Evolutionary conservation across 1,140 invertebrate species (phyloP), one percentile per base, ranked within the genome.

Genomic region (Saccostrea glomerata): DNA sequence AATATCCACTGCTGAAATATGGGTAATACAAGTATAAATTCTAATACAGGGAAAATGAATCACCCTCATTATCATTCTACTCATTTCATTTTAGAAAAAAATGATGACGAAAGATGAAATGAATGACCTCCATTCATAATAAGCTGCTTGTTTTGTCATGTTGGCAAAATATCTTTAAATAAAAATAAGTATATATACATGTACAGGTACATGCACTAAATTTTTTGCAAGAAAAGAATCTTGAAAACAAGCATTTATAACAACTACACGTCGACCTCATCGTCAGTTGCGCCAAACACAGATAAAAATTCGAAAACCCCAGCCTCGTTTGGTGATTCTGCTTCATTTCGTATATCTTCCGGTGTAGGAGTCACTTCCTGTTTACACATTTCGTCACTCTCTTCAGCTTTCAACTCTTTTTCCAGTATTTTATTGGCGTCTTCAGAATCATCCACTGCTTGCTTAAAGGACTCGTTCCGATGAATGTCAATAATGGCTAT

Each of bases 401-500:
- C 58, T 60, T 36, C 70, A 30, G 6, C 3, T 73, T 30, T 73
- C 12, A 23, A n/a, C 23, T 23, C 25, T 25, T 73, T 73, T 73
- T 36, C 23, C 23, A 12, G 23, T 30, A 11, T 23, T 70, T n/a
- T 73, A 17, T 3, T 15, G 13, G 25, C 70, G 13, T 73, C 20
- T 25, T 73, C 70, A 36, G 70, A 73, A 73, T 36, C 40, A 47
- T 47, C 15, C 25, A 73, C 23, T 2, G 70, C 70, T 9, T 73
- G 23, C 12, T 73, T 73, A 23, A 73, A 73, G 13, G 70, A 73
- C 25, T 73, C 70, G 30, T 15, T 73, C 23, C 70, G 70, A 15
- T 73, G 70, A 73, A 73, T 30, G 70, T 73, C 70, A 30, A 73
- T 73, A 15, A 30, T 36, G 6, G 70, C 70, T 73, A 73, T 73